A percentile compares a stretch with the other conserved stretches of the same genome.
phyloP scores from a whole-genome alignment of 2,113 vertebrate genomes.

The Centrocercus urophasianus region DNA sequence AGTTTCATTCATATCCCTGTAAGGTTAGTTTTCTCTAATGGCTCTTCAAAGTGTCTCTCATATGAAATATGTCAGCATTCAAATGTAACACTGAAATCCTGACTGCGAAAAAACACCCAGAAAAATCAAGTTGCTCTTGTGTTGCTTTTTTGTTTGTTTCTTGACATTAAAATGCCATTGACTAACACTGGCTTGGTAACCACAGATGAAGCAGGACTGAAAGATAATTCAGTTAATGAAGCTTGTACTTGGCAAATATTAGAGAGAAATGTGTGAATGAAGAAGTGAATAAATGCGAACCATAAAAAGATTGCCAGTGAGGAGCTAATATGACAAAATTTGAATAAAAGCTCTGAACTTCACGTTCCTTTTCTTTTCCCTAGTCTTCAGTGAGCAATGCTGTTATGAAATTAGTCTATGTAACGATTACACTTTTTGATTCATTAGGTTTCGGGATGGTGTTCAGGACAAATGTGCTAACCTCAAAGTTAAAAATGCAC shows the following conservation, averaged over 20 bases:
- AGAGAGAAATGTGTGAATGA: slow-evolving; percentile 48
- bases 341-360: slow-evolving; percentile 28
- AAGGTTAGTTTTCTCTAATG: slow-evolving; percentile 38
- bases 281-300: slow-evolving; percentile 7
- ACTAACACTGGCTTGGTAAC: slow-evolving; percentile 42
- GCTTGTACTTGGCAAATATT: slow-evolving; percentile 56
- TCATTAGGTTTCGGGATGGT: slow-evolving; percentile 51
- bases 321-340: slow-evolving; percentile 16
- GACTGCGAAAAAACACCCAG: slow-evolving; percentile 22
- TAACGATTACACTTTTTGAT: slow-evolving; percentile 47
- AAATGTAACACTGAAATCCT: slow-evolving; percentile 50
- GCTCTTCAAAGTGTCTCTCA: slow-evolving; percentile 34
- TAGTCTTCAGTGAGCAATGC: slow-evolving; percentile 25
- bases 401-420: slow-evolving; percentile 46
- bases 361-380: slow-evolving; percentile 20
- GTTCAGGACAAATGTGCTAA: slow-evolving; percentile 26
- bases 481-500: slow-evolving; percentile 28
- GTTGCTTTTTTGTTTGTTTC: not conserved
- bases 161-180: slow-evolving; percentile 73
- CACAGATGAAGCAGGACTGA: slow-evolving; percentile 33
- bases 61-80: slow-evolving; percentile 54
- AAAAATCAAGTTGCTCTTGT: slow-evolving; percentile 46
- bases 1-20: slow-evolving; percentile 6
- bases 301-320: slow-evolving; percentile 24
- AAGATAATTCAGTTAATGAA: slow-evolving; percentile 70